A percentile compares a stretch with the other conserved stretches of the same genome.
These are phyloP conservation scores for Eristalis tenax DNA, from an alignment of 2,888 invertebrate species.

Conservation along the genomic window DNA sequence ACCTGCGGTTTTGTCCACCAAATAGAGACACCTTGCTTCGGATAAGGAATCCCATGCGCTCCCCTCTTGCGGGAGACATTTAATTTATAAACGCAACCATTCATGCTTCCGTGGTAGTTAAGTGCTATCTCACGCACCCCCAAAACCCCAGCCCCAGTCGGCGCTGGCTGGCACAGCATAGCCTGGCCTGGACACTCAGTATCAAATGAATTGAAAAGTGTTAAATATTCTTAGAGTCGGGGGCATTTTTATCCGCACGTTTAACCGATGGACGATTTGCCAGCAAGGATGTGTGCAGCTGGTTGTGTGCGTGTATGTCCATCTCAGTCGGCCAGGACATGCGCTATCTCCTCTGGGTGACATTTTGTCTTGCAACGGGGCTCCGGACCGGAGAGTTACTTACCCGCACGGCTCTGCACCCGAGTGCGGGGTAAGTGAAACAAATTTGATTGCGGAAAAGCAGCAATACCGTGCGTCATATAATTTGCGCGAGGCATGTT, in stretches of 20 bases:
- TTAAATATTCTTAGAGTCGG: constrained; percentile 65
- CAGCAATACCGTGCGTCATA: constrained; percentile 59
- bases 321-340: constrained; percentile 53
- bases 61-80: constrained; percentile 39
- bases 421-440: constrained; percentile 23
- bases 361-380: constrained; percentile 59
- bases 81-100: constrained; percentile 65
- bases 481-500: constrained; percentile 55
- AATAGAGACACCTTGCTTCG: constrained; percentile 43
- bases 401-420: not conserved
- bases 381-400: constrained; percentile 15
- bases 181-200: constrained; percentile 29
- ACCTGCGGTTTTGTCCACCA: constrained; percentile 66
- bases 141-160: constrained; percentile 37
- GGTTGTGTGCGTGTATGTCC: constrained; percentile 64
- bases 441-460: constrained; percentile 69
- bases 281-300: constrained; percentile 35
- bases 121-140: constrained; percentile 70
- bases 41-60: constrained; percentile 30
- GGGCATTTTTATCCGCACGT: constrained; percentile 56
- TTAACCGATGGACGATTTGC: constrained; percentile 52
- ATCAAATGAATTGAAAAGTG: constrained; percentile 69
- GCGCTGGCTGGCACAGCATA: not conserved
- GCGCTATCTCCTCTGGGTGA: constrained; percentile 60
- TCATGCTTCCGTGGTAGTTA: constrained; percentile 67